Evolutionary conservation across 2,888 invertebrate species (phyloP).

Genomic region (Epinotia bilunana): DNA sequence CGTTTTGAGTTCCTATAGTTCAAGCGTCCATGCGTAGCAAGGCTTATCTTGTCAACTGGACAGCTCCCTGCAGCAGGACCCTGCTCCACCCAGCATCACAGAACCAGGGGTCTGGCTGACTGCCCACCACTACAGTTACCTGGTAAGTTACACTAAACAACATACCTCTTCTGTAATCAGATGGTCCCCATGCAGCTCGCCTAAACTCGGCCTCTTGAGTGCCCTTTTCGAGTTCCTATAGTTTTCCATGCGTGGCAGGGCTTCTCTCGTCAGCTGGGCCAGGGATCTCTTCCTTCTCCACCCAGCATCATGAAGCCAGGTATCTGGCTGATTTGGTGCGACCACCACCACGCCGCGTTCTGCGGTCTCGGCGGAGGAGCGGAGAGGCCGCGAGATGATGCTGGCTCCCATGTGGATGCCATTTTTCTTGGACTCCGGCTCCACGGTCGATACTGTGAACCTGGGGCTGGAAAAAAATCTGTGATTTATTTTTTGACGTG

Average conservation of each 20-base stretch:
- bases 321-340: constrained; percentile 62
- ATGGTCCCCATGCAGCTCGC: constrained; percentile 90
- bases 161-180: constrained; percentile 76
- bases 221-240: constrained; percentile 91
- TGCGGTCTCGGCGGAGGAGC: constrained; percentile 66
- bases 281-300: constrained; percentile 84
- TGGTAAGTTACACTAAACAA: neutral
- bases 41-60: constrained; percentile 90
- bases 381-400: constrained; percentile 75
- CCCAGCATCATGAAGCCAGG: constrained; percentile 78
- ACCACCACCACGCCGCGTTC: constrained; percentile 60
- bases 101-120: constrained; percentile 73
- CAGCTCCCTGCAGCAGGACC: constrained; percentile 81
- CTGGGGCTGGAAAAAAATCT: constrained; percentile 52
- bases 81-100: constrained; percentile 78
- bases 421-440: constrained; percentile 74
- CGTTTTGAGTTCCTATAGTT: constrained; percentile 92
- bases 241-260: constrained; percentile 91
- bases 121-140: neutral
- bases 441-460: constrained; percentile 75
- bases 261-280: constrained; percentile 90
- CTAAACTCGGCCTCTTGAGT: constrained; percentile 91
- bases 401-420: constrained; percentile 78
- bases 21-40: constrained; percentile 88
- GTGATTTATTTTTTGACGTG: neutral